These are phyloP conservation scores for Heliothis subflexa DNA, from an alignment of 1,140 invertebrate species.

Conservation along the genomic window DNA sequence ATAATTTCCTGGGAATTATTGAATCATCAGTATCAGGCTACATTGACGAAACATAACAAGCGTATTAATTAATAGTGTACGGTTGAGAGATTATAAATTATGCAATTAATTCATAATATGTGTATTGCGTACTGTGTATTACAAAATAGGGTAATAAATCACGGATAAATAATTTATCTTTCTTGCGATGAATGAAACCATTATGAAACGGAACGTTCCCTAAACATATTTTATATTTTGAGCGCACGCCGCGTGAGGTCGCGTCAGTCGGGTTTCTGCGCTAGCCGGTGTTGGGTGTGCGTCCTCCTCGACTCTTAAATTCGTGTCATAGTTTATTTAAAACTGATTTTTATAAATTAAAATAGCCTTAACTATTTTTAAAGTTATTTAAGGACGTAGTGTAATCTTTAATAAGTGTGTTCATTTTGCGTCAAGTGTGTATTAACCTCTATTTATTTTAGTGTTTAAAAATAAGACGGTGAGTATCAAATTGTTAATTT, in stretches of 20 bases:
- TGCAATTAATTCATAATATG: neutral
- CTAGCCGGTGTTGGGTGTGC: slow-evolving; percentile 76
- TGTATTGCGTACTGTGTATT: neutral
- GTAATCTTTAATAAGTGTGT: slow-evolving; percentile 61
- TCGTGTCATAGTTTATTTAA: slow-evolving; percentile 74
- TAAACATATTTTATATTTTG: slow-evolving; percentile 69
- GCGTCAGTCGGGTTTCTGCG: slow-evolving; percentile 84
- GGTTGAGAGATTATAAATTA: neutral
- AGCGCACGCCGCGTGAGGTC: slow-evolving; percentile 72
- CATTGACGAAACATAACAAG: neutral
- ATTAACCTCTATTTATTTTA: slow-evolving; percentile 63
- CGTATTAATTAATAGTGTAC: neutral
- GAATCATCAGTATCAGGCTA: too few relatives aligned
- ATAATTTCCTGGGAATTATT: too few relatives aligned
- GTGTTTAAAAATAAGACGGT: slow-evolving; percentile 72
- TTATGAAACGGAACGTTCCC: slow-evolving; percentile 72
- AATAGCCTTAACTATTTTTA: slow-evolving; percentile 57
- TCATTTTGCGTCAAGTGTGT: slow-evolving; percentile 63
- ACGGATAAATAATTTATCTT: slow-evolving; percentile 28
- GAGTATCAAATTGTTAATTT: slow-evolving; percentile 64
- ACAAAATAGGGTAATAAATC: slow-evolving; percentile 30
- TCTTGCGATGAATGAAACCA: slow-evolving; percentile 66
- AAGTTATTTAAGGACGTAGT: slow-evolving; percentile 55
- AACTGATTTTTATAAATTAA: slow-evolving; percentile 66
- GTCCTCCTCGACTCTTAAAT: slow-evolving; percentile 71